Conservation (phyloP, 2,797 vertebrate species). For the Sebastes steindachneri region DNA sequence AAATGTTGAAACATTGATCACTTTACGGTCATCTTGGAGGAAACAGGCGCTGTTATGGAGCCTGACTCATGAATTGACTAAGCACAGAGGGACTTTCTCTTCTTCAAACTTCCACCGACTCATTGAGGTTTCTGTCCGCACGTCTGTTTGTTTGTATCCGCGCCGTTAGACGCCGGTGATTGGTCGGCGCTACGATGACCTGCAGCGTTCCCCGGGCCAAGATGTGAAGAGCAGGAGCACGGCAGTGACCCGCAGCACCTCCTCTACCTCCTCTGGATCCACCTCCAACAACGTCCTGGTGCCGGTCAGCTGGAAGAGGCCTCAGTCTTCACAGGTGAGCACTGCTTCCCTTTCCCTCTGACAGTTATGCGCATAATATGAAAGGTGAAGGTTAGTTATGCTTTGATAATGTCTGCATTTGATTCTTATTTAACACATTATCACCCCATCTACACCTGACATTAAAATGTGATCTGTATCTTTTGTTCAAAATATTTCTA, state of each 20-base stretch:
- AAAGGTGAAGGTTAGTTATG: not conserved
- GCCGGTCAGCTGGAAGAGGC: slow-evolving; percentile 98
- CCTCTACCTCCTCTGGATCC: slow-evolving; percentile 97
- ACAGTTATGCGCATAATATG: not conserved
- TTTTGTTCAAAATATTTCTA: not conserved
- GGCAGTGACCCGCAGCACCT: slow-evolving; percentile 92
- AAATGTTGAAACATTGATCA: not conserved
- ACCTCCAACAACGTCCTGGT: slow-evolving; percentile 96
- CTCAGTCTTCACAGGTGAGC: slow-evolving; percentile 94
- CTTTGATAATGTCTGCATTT: not conserved
- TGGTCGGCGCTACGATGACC: slow-evolving; percentile 92
- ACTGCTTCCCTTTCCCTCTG: not conserved
- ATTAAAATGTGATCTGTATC: not conserved
- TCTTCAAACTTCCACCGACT: slow-evolving; percentile 19
- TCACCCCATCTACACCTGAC: not conserved
- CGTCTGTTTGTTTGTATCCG: slow-evolving; percentile 10
- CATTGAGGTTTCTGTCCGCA: slow-evolving; percentile 11
- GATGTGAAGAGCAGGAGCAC: slow-evolving; percentile 90
- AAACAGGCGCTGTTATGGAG: slow-evolving; percentile 6
- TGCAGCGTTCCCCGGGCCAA: slow-evolving; percentile 88
- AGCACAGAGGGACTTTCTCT: slow-evolving; percentile 7
- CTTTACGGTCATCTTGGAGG: not conserved
- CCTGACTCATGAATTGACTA: not conserved
- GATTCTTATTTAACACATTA: not conserved
- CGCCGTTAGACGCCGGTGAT: slow-evolving; percentile 91